phyloP scores from a whole-genome alignment of 1,140 invertebrate genomes.

The Lordiphosa clarofinis region DNA sequence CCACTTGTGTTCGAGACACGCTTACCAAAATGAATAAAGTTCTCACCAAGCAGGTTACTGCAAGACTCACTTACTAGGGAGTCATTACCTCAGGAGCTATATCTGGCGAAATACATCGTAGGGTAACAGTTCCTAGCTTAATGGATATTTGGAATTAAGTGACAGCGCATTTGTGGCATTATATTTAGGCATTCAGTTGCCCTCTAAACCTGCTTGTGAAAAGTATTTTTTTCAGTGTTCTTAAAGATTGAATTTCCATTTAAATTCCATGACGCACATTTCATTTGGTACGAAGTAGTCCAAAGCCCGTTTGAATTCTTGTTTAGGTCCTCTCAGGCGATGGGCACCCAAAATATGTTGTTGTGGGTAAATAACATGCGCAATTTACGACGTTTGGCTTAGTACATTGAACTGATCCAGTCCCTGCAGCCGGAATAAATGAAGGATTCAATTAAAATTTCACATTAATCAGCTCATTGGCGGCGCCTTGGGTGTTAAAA shows the following conservation, averaged over 20 bases:
- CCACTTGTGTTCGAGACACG: too few relatives aligned
- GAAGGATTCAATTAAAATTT: slow-evolving; percentile 40
- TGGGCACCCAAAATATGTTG: not conserved
- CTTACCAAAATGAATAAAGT: too few relatives aligned
- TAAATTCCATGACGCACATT: slow-evolving; percentile 43
- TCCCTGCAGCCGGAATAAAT: not conserved
- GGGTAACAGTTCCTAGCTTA: too few relatives aligned
- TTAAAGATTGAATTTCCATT: slow-evolving; percentile 34
- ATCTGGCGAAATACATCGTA: too few relatives aligned
- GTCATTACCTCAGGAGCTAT: too few relatives aligned
- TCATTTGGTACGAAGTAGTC: slow-evolving; percentile 23
- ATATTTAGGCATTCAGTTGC: too few relatives aligned
- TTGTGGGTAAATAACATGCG: slow-evolving; percentile 37
- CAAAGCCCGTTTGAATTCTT: slow-evolving; percentile 22
- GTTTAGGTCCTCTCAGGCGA: slow-evolving; percentile 12
- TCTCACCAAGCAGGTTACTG: too few relatives aligned
- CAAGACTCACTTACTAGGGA: too few relatives aligned
- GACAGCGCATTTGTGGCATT: too few relatives aligned
- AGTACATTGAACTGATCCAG: slow-evolving; percentile 24
- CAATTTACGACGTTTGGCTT: slow-evolving; percentile 35
- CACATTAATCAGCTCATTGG: slow-evolving; percentile 26
- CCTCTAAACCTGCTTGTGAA: too few relatives aligned
- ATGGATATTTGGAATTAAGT: too few relatives aligned
- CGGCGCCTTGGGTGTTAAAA: slow-evolving; percentile 40
- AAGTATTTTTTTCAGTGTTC: slow-evolving; percentile 22